Conservation (phyloP, 2,113 vertebrate genomes). For the Meles meles region DNA sequence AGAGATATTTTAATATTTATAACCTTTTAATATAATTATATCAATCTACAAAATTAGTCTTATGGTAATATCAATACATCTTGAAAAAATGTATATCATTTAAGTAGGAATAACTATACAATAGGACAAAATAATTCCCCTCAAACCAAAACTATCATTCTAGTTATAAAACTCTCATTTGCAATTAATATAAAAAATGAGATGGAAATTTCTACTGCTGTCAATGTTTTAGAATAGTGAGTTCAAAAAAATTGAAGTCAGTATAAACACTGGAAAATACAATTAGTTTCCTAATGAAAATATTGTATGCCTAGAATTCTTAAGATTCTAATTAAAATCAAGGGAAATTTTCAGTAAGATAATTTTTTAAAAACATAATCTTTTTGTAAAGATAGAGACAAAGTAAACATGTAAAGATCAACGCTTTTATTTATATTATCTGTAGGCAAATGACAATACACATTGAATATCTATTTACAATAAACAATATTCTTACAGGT, state of each 20-base stretch:
- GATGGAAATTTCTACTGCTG: neutral
- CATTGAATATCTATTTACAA: neutral
- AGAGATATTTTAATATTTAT: neutral
- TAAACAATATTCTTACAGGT: neutral
- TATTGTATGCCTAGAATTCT: neutral
- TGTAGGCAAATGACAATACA: neutral
- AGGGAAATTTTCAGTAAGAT: neutral
- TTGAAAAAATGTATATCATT: neutral
- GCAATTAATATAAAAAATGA: neutral
- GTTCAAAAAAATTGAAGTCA: neutral
- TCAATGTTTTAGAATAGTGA: neutral
- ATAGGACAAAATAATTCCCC: neutral
- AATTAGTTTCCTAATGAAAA: neutral
- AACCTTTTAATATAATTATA: neutral
- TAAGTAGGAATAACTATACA: neutral
- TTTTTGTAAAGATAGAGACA: neutral
- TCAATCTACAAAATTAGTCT: neutral
- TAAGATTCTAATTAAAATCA: neutral
- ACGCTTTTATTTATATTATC: neutral
- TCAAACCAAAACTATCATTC: neutral
- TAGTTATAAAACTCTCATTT: neutral
- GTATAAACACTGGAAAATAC: neutral
- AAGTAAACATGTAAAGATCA: neutral
- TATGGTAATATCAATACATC: neutral
- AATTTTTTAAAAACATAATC: no score